phyloP scores from a whole-genome alignment of 2,888 invertebrate species.

The Spicauda simplicius region DNA sequence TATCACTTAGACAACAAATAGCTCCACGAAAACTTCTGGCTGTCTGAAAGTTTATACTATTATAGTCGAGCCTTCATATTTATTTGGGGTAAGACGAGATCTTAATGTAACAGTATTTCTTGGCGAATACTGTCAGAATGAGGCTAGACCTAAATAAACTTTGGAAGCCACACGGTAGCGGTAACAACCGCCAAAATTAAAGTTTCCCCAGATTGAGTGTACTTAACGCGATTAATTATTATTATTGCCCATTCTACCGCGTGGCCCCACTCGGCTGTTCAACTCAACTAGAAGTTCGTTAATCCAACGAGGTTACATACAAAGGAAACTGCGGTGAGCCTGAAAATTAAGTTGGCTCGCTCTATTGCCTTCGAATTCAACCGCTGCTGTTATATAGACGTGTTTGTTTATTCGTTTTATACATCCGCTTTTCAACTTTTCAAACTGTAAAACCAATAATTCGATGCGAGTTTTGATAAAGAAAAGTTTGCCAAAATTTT shows the following conservation, averaged over 20 bases:
- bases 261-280: slow-evolving; percentile 41
- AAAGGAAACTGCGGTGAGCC: slow-evolving; percentile 79
- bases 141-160: slow-evolving; percentile 2
- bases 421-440: slow-evolving; percentile 52
- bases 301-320: slow-evolving; percentile 72
- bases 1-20: no score
- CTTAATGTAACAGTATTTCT: background rate
- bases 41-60: no score
- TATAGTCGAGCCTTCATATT: no score
- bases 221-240: slow-evolving; percentile 36
- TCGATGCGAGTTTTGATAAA: slow-evolving; percentile 27
- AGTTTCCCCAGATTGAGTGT: slow-evolving; percentile 36
- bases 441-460: slow-evolving; percentile 40
- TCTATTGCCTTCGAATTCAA: slow-evolving; percentile 80
- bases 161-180: background rate
- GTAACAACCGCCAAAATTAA: slow-evolving; percentile 25
- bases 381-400: slow-evolving; percentile 52
- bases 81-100: no score
- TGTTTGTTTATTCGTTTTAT: slow-evolving; percentile 42
- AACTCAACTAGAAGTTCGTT: slow-evolving; percentile 72
- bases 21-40: no score
- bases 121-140: background rate
- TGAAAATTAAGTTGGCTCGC: slow-evolving; percentile 80
- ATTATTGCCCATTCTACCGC: slow-evolving; percentile 36
- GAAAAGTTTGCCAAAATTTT: slow-evolving; percentile 9